These are phyloP conservation scores for Uropsilus gracilis DNA, from an alignment of 2,113 vertebrate genomes.

Conservation along the genomic window DNA sequence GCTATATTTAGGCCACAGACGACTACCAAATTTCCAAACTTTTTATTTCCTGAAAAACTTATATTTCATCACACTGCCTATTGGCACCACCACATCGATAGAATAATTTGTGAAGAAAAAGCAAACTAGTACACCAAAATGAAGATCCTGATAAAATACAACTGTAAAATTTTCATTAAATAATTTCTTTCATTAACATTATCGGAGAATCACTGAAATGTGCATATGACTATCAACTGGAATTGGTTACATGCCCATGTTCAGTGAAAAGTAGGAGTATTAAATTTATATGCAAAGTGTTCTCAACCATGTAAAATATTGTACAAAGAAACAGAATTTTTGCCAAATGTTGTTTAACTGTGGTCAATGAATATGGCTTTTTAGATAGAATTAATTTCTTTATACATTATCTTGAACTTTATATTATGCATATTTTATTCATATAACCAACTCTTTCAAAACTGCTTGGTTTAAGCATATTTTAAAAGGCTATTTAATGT, in stretches of 20 bases:
- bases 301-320: neutral
- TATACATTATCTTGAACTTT: neutral
- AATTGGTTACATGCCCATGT: neutral
- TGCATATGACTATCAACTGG: neutral
- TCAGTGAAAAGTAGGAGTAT: neutral
- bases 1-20: neutral
- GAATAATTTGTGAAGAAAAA: neutral
- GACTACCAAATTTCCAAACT: neutral
- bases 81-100: neutral
- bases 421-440: neutral
- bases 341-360: neutral
- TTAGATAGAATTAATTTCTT: neutral
- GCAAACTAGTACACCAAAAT: neutral
- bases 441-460: constrained; percentile 33
- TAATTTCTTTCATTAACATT: neutral
- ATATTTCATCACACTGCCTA: neutral
- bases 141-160: neutral
- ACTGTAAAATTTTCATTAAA: neutral
- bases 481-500: constrained; percentile 16
- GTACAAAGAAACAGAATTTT: neutral
- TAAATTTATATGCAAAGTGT: neutral
- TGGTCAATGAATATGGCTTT: neutral
- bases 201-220: neutral
- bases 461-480: neutral
- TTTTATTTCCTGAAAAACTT: neutral